A percentile compares a stretch with the other conserved stretches of the same genome.
These are phyloP conservation scores for Hylaeus volcanicus DNA, from an alignment of 1,140 invertebrate species.

Conservation along the genomic window DNA sequence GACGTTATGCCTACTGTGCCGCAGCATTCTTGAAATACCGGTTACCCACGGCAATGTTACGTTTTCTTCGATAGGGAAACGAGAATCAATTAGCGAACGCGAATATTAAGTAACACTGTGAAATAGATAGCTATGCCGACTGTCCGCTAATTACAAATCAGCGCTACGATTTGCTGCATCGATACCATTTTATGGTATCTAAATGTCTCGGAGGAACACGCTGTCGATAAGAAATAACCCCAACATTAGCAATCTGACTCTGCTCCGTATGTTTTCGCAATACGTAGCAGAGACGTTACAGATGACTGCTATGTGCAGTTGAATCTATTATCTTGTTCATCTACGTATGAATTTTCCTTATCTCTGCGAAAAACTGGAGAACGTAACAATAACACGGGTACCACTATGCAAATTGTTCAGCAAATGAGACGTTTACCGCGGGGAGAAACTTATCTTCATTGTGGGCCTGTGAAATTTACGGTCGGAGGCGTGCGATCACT, in stretches of 20 bases:
- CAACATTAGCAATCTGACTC: neutral
- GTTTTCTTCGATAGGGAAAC: conserved; percentile 14
- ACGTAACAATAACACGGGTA: too few species aligned
- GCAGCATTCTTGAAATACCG: conserved; percentile 40
- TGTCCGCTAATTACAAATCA: conserved; percentile 24
- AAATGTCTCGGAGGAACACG: neutral
- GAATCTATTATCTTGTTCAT: too few species aligned
- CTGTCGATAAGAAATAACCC: neutral
- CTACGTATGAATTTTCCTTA: too few species aligned
- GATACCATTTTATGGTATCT: neutral
- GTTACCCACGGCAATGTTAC: conserved; percentile 3
- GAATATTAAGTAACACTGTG: neutral
- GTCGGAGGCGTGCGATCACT: too few species aligned
- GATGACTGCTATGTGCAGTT: too few species aligned
- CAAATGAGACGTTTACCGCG: too few species aligned
- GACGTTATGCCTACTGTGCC: conserved; percentile 35
- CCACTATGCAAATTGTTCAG: too few species aligned
- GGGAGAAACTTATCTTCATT: too few species aligned
- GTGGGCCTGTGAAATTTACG: too few species aligned
- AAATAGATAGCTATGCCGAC: neutral
- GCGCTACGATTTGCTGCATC: neutral
- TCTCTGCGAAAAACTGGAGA: too few species aligned
- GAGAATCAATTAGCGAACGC: conserved; percentile 33
- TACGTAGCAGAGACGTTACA: neutral
- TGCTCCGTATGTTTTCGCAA: neutral